Conservation (phyloP, 2,113 vertebrate species). For the Gopherus evgoodei region DNA sequence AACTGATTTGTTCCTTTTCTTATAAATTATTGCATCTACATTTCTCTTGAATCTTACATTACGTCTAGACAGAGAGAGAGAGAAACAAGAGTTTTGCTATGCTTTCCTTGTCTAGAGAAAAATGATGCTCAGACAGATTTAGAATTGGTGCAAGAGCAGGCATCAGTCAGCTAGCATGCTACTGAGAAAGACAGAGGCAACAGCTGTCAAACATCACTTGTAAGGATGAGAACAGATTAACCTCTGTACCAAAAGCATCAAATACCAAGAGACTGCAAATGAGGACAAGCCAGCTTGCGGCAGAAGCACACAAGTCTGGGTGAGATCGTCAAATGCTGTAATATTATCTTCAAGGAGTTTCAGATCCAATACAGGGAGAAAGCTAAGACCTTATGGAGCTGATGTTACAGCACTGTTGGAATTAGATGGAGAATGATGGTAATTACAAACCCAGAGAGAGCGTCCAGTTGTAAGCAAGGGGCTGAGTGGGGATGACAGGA, state of each 20-base stretch:
- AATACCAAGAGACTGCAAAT: background rate
- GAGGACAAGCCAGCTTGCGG: background rate
- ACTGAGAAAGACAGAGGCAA: background rate
- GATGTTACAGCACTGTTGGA: background rate
- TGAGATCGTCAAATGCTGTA: background rate
- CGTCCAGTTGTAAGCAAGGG: accelerated
- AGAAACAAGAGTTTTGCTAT: background rate
- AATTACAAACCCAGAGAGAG: background rate
- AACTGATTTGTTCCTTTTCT: background rate
- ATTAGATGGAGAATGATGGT: background rate
- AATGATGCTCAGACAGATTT: background rate
- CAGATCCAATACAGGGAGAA: background rate
- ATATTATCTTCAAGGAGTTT: background rate
- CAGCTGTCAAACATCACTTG: background rate
- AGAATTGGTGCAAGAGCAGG: background rate
- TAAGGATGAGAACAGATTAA: background rate
- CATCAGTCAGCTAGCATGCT: background rate
- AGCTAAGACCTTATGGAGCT: background rate
- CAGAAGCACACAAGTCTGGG: background rate
- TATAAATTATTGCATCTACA: background rate
- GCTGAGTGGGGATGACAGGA: background rate
- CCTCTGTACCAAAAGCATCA: background rate
- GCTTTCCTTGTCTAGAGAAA: background rate
- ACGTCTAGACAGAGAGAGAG: background rate
- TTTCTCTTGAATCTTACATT: background rate